Conservation (phyloP, 1,140 invertebrate genomes). For the Arctopsyche grandis region DNA sequence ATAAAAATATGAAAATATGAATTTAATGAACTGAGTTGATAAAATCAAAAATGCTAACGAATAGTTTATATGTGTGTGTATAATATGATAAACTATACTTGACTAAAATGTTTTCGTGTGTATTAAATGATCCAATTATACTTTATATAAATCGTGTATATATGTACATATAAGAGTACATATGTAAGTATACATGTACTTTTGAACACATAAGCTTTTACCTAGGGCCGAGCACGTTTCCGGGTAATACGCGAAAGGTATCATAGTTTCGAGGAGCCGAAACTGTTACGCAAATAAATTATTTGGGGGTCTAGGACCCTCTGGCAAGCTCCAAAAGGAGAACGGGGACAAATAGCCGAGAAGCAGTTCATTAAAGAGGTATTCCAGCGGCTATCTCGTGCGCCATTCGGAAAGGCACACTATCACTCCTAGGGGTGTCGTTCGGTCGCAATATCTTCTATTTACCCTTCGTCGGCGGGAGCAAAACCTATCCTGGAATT, state of each 20-base stretch:
- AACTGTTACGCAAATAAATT: slow-evolving; percentile 37
- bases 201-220: too few species aligned
- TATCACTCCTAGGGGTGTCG: slow-evolving; percentile 70
- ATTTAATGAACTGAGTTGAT: too few species aligned
- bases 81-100: too few species aligned
- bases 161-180: too few species aligned
- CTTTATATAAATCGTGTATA: too few species aligned
- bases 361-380: slow-evolving; percentile 80
- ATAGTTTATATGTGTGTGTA: too few species aligned
- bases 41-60: too few species aligned
- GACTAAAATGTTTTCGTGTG: too few species aligned
- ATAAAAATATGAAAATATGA: too few species aligned
- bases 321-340: neutral
- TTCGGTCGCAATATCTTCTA: slow-evolving; percentile 48
- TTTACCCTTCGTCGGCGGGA: slow-evolving; percentile 61
- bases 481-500: neutral
- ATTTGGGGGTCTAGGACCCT: neutral
- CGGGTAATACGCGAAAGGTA: neutral
- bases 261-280: slow-evolving; percentile 18
- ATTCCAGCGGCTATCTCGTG: slow-evolving; percentile 73
- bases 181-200: too few species aligned
- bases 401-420: slow-evolving; percentile 72
- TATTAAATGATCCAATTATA: too few species aligned
- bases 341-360: slow-evolving; percentile 59
- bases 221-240: neutral